These are phyloP conservation scores for Ferdinandea cuprea DNA, from an alignment of 2,888 invertebrate genomes.

Conservation along the genomic window DNA sequence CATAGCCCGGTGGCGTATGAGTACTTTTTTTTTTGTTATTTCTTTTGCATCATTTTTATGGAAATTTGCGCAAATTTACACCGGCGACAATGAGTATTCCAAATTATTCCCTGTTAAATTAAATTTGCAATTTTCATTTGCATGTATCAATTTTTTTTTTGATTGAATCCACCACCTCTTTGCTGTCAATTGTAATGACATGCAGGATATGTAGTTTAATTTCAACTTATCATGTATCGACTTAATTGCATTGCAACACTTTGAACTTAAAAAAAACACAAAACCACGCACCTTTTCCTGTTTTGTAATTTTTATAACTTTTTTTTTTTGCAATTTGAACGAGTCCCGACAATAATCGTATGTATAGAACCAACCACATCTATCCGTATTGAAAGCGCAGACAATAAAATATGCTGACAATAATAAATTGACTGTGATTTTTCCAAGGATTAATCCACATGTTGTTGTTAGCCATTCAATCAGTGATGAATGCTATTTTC, in stretches of 20 bases:
- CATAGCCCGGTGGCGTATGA: slow-evolving; percentile 65
- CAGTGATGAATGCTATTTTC: slow-evolving; percentile 61
- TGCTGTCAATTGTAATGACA: slow-evolving; percentile 59
- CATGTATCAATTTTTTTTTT: slow-evolving; percentile 11
- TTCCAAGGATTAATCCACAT: slow-evolving; percentile 72
- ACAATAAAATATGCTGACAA: slow-evolving; percentile 71
- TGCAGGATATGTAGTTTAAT: no score
- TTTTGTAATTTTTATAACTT: slow-evolving; percentile 4
- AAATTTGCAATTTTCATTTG: slow-evolving; percentile 51
- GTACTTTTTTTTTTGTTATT: slow-evolving; percentile 36
- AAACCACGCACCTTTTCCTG: slow-evolving; percentile 7
- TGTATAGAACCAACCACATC: slow-evolving; percentile 37
- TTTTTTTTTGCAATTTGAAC: not conserved
- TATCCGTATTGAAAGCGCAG: slow-evolving; percentile 76
- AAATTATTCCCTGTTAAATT: slow-evolving; percentile 17
- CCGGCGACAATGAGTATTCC: not conserved
- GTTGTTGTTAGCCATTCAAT: slow-evolving; percentile 74
- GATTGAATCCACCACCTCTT: slow-evolving; percentile 37
- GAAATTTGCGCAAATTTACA: slow-evolving; percentile 36
- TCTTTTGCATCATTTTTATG: slow-evolving; percentile 25
- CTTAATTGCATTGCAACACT: slow-evolving; percentile 31
- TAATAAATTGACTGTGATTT: slow-evolving; percentile 61
- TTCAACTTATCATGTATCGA: slow-evolving; percentile 38
- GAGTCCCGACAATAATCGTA: not conserved
- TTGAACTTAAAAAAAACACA: not conserved